Evolutionary conservation across 1,140 invertebrate species (phyloP).

Genomic region (Euwallacea fornicatus): DNA sequence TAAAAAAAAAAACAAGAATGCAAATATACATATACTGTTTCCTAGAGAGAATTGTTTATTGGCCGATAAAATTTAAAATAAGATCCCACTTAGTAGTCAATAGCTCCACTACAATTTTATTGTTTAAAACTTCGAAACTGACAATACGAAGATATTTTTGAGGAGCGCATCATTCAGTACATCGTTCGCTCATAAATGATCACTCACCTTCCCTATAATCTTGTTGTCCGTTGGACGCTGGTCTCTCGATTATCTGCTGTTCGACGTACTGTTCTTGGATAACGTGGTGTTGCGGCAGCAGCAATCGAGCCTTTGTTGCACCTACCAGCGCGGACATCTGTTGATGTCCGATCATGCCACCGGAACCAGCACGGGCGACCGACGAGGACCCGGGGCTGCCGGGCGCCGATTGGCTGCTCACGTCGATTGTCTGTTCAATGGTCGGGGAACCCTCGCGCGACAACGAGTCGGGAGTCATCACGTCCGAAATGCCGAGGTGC

Average conservation of each 20-base stretch:
- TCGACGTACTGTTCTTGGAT: constrained; percentile 35
- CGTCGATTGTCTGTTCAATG: constrained; percentile 64
- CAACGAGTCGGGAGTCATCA: constrained; percentile 86
- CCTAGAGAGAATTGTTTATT: too few relatives aligned
- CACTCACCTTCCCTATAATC: constrained; percentile 49
- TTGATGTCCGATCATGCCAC: constrained; percentile 53
- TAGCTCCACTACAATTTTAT: background rate
- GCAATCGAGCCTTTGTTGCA: constrained; percentile 54
- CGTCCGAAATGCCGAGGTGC: constrained; percentile 79
- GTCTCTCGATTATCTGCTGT: constrained; percentile 26
- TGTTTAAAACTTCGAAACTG: background rate
- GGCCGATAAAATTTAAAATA: too few relatives aligned
- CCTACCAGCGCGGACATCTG: constrained; percentile 55
- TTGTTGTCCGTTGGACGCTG: constrained; percentile 50
- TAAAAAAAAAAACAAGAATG: too few relatives aligned
- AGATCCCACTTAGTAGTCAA: too few relatives aligned
- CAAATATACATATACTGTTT: too few relatives aligned
- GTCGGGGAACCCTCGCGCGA: constrained; percentile 82
- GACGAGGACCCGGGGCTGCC: constrained; percentile 61
- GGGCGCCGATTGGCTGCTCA: constrained; percentile 71
- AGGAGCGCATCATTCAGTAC: background rate
- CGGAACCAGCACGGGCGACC: constrained; percentile 45
- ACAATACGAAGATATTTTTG: background rate
- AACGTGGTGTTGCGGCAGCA: constrained; percentile 46
- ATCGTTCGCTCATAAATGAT: background rate